Conservation (phyloP, 2,888 invertebrate genomes). For the Dryococelus australis region DNA sequence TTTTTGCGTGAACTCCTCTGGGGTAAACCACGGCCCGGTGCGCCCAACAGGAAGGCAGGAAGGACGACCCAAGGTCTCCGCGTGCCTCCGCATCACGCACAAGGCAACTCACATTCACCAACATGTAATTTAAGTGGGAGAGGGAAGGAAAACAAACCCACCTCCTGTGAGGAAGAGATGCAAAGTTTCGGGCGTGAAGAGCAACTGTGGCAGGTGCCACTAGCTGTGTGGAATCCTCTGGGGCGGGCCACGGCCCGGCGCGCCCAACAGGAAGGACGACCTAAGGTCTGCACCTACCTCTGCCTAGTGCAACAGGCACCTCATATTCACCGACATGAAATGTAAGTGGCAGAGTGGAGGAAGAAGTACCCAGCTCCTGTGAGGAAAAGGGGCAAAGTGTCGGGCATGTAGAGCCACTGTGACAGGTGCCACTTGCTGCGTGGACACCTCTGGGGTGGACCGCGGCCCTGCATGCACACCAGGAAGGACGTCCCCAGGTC, state of each 20-base stretch:
- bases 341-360: too few relatives aligned
- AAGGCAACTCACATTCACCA: slow-evolving; percentile 12
- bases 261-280: not conserved
- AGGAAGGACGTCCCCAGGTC: not conserved
- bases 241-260: not conserved
- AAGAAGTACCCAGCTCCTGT: not conserved
- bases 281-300: too few relatives aligned
- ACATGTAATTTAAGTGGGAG: not conserved
- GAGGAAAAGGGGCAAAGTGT: not conserved
- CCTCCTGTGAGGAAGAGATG: not conserved
- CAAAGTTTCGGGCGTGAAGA: not conserved
- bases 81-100: not conserved
- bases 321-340: slow-evolving; percentile 27
- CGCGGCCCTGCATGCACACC: not conserved
- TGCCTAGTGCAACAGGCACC: not conserved
- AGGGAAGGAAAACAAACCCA: not conserved
- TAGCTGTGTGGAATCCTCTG: not conserved
- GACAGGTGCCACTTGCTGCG: slow-evolving; percentile 7
- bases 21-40: not conserved
- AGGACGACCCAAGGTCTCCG: not conserved
- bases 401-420: not conserved
- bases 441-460: not conserved
- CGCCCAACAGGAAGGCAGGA: not conserved
- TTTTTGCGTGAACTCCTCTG: not conserved
- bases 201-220: not conserved